Percentiles rank a stretch among this genome's conserved stretches.
Conservation (phyloP, 1,140 invertebrate genomes). For the Zaprionus inermis region DNA sequence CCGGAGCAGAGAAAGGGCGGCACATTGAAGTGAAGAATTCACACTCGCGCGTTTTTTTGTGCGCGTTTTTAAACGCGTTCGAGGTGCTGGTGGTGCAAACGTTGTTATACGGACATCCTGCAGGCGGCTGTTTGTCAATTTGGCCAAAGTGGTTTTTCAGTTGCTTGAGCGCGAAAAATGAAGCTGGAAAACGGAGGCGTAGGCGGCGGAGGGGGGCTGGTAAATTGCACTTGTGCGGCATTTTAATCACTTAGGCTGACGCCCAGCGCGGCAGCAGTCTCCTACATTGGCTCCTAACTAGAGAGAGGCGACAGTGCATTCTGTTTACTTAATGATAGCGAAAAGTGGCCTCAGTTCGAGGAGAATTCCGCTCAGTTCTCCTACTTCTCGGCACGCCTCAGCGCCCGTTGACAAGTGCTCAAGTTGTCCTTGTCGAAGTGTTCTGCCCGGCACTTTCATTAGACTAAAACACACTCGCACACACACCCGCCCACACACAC, state of each 20-base stretch:
- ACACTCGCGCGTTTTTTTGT: conserved; percentile 69
- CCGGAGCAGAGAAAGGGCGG: conserved; percentile 41
- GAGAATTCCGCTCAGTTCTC: background rate
- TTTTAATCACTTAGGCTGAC: conserved; percentile 83
- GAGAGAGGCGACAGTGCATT: conserved; percentile 55
- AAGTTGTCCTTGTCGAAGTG: conserved; percentile 24
- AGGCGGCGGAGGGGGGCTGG: background rate
- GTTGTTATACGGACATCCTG: conserved; percentile 72
- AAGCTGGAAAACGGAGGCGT: conserved; percentile 35
- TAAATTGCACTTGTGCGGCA: conserved; percentile 78
- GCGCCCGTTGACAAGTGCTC: conserved; percentile 47
- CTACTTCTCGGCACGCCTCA: conserved; percentile 1
- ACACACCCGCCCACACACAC: background rate
- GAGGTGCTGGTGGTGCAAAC: conserved; percentile 42
- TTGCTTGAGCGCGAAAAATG: conserved; percentile 83
- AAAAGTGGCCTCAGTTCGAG: conserved; percentile 69
- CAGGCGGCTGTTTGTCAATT: conserved; percentile 77
- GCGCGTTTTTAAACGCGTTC: conserved; percentile 61
- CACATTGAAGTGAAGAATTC: conserved; percentile 83
- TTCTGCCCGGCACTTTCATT: conserved; percentile 56
- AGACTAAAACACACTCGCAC: conserved; percentile 71
- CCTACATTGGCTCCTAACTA: conserved; percentile 78
- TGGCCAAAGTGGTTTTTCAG: conserved; percentile 84
- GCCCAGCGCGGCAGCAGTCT: conserved; percentile 53
- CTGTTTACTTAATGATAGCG: conserved; percentile 83